phyloP scores from a whole-genome alignment of 2,797 vertebrate genomes.

The Champsocephalus gunnari region DNA sequence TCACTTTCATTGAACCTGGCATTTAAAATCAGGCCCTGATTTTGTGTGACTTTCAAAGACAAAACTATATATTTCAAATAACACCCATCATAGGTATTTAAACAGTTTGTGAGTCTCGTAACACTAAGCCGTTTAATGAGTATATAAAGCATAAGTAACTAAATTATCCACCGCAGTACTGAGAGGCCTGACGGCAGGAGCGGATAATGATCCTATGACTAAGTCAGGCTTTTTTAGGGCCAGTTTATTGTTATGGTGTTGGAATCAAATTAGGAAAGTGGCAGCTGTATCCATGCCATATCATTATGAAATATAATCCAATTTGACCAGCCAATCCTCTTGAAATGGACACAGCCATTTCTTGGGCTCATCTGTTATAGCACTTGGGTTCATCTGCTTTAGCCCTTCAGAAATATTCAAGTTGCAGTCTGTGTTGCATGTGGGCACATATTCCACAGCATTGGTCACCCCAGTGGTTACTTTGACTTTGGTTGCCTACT shows the following conservation, averaged over 20 bases:
- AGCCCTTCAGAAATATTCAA: conserved; percentile 41
- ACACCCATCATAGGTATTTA: conserved; percentile 3
- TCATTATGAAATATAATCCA: conserved; percentile 82
- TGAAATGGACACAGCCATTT: conserved; percentile 70
- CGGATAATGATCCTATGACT: conserved; percentile 76
- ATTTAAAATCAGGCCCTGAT: neutral
- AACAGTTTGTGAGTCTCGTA: conserved; percentile 33
- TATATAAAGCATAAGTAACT: conserved; percentile 58
- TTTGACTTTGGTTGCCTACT: conserved; percentile 5
- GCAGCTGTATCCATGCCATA: conserved; percentile 81
- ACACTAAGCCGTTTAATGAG: conserved; percentile 49
- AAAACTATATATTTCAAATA: conserved; percentile 20
- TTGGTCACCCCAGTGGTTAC: conserved; percentile 6
- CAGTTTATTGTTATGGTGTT: conserved; percentile 77
- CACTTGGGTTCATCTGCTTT: conserved; percentile 25
- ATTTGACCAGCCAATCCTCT: conserved; percentile 79
- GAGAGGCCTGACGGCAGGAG: conserved; percentile 46
- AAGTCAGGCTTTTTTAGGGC: conserved; percentile 77
- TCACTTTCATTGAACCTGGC: neutral
- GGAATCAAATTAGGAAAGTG: conserved; percentile 83
- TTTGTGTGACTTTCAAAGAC: conserved; percentile 19
- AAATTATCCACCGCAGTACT: conserved; percentile 52
- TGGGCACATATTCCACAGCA: neutral
- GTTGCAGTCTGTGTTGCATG: conserved; percentile 32
- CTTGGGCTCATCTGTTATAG: conserved; percentile 52